Evolutionary conservation across 2,888 invertebrate species (phyloP).

Genomic region (Pomacea canaliculata): DNA sequence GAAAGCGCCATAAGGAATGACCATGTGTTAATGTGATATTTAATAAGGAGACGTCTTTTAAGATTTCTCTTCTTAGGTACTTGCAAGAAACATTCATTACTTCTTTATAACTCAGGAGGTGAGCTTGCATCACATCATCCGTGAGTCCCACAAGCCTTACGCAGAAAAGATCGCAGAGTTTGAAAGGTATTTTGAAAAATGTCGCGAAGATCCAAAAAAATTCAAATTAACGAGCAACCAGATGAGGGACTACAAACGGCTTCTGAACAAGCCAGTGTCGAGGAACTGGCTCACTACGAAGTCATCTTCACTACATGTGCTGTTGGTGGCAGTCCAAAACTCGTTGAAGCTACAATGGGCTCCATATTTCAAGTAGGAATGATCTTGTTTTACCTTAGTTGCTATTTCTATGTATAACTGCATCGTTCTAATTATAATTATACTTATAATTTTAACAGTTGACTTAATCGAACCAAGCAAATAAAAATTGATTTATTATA

Average conservation of each 20-base stretch:
- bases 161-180: slow-evolving; percentile 25
- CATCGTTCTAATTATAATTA: no score
- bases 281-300: background rate
- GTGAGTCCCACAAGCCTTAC: slow-evolving; percentile 30
- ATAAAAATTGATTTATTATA: no score
- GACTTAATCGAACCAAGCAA: no score
- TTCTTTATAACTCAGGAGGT: slow-evolving; percentile 20
- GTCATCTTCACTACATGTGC: slow-evolving; percentile 12
- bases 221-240: slow-evolving; percentile 28
- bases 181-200: slow-evolving; percentile 30
- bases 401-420: no score
- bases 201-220: background rate
- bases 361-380: background rate
- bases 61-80: no score
- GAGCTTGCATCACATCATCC: slow-evolving; percentile 47
- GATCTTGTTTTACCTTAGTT: no score
- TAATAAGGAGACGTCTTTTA: no score
- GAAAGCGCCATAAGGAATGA: no score
- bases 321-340: background rate
- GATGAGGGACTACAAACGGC: background rate
- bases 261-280: background rate
- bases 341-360: background rate
- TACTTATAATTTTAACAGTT: no score
- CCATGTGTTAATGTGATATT: no score
- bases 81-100: no score